Base-by-base conservation (phyloP, 1,140 invertebrate species). In the Scaptomyza graminum region DNA sequence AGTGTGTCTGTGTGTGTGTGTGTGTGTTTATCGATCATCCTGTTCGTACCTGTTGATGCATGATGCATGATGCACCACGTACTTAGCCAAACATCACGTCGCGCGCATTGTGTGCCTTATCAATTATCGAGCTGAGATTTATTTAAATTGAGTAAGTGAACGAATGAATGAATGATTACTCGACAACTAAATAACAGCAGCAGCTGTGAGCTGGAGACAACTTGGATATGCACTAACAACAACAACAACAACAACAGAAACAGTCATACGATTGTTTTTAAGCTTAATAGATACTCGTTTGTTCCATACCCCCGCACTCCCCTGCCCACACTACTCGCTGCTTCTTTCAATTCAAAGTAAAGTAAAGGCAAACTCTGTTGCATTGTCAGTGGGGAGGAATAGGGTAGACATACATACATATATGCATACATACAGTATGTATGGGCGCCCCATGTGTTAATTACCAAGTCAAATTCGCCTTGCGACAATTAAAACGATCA, bases 391-490 rank as follows among this genome's bases (percentile, higher is more conserved):
- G n/a, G n/a, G n/a, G n/a, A n/a, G n/a, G n/a, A n/a, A n/a, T n/a
- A n/a, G n/a, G n/a, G n/a, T n/a, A n/a, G n/a, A n/a, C n/a, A n/a
- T n/a, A n/a, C n/a, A n/a, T n/a, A n/a, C n/a, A n/a, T n/a, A n/a
- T n/a, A n/a, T n/a, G n/a, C n/a, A n/a, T n/a, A n/a, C n/a, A n/a
- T n/a, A n/a, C n/a, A n/a, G n/a, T n/a, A n/a, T n/a, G n/a, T n/a
- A n/a, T n/a, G n/a, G 63, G 47, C 49, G 54, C 69, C 28, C 31
- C 82, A 82, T 78, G 78, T 87, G 82, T 78, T 87, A 88, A 87
- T 87, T 87, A 66, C 83, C 82, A 87, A 87, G 80, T 87, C 82
- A 87, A 87, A 87, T 87, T 82, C 71, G 75, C 61, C 63, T 76
- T 77, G 65, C 69, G 74, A 76, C 79, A 81, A 81, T 82, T 81